Conservation (phyloP, 2,113 vertebrate genomes). For the Cyprinus carpio region DNA sequence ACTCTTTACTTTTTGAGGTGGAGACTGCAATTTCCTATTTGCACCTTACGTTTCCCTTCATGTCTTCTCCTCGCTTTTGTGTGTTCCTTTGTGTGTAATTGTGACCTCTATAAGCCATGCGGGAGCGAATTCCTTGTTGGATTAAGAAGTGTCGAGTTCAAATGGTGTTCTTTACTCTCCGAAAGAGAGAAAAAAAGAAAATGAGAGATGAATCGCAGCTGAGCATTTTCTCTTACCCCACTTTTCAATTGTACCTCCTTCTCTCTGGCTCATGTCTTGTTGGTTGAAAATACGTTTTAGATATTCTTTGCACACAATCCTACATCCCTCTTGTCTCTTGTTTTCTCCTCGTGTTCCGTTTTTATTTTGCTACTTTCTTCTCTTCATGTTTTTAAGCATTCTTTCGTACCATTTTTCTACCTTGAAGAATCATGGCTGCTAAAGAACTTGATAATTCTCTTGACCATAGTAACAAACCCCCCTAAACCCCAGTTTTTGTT, state of each 20-base stretch:
- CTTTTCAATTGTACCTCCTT: constrained; percentile 12
- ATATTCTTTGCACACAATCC: not conserved
- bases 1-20: not conserved
- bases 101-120: not conserved
- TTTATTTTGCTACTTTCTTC: not conserved
- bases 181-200: not conserved
- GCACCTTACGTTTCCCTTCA: not conserved
- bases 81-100: constrained; percentile 9
- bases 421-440: not conserved
- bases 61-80: not conserved
- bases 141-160: not conserved
- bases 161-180: not conserved
- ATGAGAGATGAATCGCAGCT: not conserved
- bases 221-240: not conserved
- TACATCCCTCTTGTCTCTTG: not conserved
- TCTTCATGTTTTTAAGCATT: not conserved
- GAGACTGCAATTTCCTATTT: too few species aligned
- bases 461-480: not conserved
- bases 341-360: not conserved
- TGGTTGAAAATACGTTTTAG: not conserved
- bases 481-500: too few species aligned
- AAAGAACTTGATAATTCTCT: not conserved
- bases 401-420: not conserved
- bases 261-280: not conserved
- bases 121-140: not conserved